phyloP scores from a whole-genome alignment of 1,140 invertebrate species.

The Polyergus mexicanus region DNA sequence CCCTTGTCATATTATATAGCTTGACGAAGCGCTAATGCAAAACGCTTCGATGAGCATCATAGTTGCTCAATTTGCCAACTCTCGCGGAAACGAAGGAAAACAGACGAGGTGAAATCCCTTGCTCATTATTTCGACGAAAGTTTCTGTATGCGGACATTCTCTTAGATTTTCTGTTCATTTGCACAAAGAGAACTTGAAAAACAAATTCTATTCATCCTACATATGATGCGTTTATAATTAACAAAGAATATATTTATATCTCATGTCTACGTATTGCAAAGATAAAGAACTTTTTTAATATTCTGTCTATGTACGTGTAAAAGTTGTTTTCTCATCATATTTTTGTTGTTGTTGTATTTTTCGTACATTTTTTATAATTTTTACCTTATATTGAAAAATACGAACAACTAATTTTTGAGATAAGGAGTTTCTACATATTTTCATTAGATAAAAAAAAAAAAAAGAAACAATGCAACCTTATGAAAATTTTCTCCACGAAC shows the following conservation, averaged over 20 bases:
- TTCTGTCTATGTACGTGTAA: no score
- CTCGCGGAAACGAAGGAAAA: slow-evolving; percentile 48
- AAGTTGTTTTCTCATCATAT: neutral
- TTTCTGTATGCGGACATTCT: slow-evolving; percentile 10
- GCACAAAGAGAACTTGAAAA: slow-evolving; percentile 2
- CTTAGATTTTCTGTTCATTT: slow-evolving; percentile 35
- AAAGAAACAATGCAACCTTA: neutral
- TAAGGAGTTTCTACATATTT: neutral
- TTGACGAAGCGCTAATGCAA: slow-evolving; percentile 54
- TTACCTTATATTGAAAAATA: neutral
- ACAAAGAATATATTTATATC: neutral
- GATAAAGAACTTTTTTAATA: neutral
- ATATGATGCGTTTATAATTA: neutral
- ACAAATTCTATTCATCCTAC: neutral
- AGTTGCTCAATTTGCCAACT: slow-evolving; percentile 55
- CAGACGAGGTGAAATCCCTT: slow-evolving; percentile 19
- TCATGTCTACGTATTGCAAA: neutral
- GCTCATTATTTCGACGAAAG: slow-evolving; percentile 44
- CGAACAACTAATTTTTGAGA: neutral
- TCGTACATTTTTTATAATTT: neutral
- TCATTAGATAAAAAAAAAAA: neutral
- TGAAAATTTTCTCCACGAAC: neutral
- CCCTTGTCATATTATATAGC: slow-evolving; percentile 36
- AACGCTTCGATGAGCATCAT: slow-evolving; percentile 51
- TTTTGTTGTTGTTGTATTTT: no score